Conservation (phyloP, 2,113 vertebrate genomes). For the Athene cunicularia region DNA sequence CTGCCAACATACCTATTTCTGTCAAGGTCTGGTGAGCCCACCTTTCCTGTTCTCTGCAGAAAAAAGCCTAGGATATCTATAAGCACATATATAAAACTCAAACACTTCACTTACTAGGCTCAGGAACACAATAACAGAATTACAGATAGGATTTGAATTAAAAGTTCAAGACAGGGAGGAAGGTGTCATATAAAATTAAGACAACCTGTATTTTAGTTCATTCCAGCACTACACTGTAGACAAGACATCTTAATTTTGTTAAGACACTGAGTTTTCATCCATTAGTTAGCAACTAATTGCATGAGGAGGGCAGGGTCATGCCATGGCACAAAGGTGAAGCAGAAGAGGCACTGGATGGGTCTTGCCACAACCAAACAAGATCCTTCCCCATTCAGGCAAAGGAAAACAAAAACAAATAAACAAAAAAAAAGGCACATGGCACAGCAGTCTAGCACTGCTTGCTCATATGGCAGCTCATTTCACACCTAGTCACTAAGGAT, state of each 20-base stretch:
- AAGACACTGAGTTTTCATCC: background rate
- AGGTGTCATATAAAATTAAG: background rate
- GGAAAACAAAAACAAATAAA: too few species aligned
- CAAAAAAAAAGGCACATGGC: fast-evolving
- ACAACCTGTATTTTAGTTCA: background rate
- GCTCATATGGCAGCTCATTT: background rate
- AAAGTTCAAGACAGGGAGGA: background rate
- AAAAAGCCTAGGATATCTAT: background rate
- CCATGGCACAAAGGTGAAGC: background rate
- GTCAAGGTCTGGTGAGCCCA: background rate
- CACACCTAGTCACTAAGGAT: background rate
- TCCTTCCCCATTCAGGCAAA: background rate
- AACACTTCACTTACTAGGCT: background rate
- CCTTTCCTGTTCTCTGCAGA: background rate
- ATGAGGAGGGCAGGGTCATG: background rate
- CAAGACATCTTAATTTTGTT: background rate
- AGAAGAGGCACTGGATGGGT: background rate
- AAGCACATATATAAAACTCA: background rate
- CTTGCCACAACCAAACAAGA: background rate
- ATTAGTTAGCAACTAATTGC: background rate
- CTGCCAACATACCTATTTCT: background rate
- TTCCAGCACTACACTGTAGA: background rate
- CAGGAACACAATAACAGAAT: background rate
- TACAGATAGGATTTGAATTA: background rate
- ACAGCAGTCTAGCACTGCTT: background rate